Base-by-base conservation (phyloP, 1,140 invertebrate genomes). In the Heterodera schachtii region DNA sequence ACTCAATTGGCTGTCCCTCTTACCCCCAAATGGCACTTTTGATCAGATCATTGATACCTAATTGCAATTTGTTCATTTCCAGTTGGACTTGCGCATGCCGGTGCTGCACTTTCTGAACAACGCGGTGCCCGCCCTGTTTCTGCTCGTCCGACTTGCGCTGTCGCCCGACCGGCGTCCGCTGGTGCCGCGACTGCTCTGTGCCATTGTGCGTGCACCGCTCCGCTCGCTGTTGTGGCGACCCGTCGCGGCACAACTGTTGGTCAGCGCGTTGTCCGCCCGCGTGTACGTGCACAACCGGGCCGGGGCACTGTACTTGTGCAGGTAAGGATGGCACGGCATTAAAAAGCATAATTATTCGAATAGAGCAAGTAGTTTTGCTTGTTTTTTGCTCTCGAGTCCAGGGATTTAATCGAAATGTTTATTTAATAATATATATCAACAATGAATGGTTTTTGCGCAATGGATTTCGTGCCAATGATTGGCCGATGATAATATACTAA, bases 101-200 rank as follows among this genome's bases (percentile, higher is more conserved):
- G 80, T 87, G 47, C 66, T 87, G 46, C 85, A 86, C 71, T 86
- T 86, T 78, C 57, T 86, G n/a, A 86, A 86, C 69, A 70, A 85
- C 77, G 79, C 81, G n/a, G 31, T 46, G 41, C 78, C 85, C 9
- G 83, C 84, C 73, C 21, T 87, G 7, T 78, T 84, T 31, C 70
- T 86, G 13, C 70, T 87, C 13, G 7, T 84, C 44, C 46, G 16
- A 3, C 57, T 74, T 5, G 47, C 49, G 49, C 43, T 70, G 46
- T 69, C 77, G 8, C 77, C 60, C 3, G 52, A 64, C 21, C 44
- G n/a, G 67, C 57, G 77, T 16, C 44, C 44, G 13, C 64, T 66
- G 44, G n/a, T 78, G 31, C 41, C 66, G n/a, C 52, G 77, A 7
- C 77, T 78, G 6, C n/a, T 67, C n/a, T 78, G 31, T 49, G 77